Conservation (phyloP, 2,113 vertebrate species). For the Hippolais icterina region DNA sequence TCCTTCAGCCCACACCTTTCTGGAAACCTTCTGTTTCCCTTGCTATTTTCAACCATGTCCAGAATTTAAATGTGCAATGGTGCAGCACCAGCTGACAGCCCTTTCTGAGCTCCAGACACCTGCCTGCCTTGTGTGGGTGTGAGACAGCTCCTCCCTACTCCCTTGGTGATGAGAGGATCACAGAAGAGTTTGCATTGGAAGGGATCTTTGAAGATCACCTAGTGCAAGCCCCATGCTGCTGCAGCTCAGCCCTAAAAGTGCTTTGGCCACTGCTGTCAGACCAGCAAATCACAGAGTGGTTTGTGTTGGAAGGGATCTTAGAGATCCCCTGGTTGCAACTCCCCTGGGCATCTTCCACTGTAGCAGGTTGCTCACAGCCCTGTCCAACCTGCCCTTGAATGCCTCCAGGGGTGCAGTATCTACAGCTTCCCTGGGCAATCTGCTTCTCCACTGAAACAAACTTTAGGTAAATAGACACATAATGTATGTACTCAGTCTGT, state of each 20-base stretch:
- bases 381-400: no score
- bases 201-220: background rate
- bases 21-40: background rate
- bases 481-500: accelerated
- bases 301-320: background rate
- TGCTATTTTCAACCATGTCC: background rate
- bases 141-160: background rate
- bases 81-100: background rate
- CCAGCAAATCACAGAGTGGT: background rate
- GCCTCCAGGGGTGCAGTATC: background rate
- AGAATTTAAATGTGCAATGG: background rate
- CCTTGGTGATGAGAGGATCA: background rate
- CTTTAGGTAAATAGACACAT: background rate
- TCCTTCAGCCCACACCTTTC: background rate
- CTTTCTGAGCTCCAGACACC: background rate
- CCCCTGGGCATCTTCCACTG: background rate
- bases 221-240: background rate
- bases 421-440: background rate
- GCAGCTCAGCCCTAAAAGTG: background rate
- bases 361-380: background rate
- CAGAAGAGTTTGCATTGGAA: background rate
- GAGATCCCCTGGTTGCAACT: background rate
- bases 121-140: background rate
- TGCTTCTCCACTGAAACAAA: background rate
- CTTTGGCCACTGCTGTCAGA: background rate